Evolutionary conservation across 2,888 invertebrate genomes (phyloP).

Genomic region (Ecdyonurus torrentis): DNA sequence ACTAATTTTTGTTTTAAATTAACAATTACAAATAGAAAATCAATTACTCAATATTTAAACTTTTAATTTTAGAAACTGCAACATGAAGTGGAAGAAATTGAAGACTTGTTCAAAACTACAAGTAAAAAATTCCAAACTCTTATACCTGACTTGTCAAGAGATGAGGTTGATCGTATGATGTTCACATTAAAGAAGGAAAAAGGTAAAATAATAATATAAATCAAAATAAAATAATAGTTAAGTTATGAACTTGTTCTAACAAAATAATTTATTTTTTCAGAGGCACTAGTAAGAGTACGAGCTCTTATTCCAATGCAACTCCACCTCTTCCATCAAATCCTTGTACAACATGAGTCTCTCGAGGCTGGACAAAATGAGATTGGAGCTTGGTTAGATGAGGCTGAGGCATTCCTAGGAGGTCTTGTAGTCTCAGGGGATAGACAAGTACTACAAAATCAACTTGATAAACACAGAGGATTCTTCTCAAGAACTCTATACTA

Average conservation of each 20-base stretch:
- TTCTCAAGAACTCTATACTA: constrained; percentile 81
- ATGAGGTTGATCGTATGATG: constrained; percentile 85
- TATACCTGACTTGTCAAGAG: constrained; percentile 75
- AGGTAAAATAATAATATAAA: constrained; percentile 29
- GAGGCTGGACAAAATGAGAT: constrained; percentile 79
- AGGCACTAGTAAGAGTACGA: constrained; percentile 66
- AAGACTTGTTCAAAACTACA: constrained; percentile 75
- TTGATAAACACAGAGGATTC: constrained; percentile 68
- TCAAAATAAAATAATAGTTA: constrained; percentile 62
- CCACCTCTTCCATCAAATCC: constrained; percentile 62
- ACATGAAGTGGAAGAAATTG: constrained; percentile 68
- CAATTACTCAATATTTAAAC: background rate
- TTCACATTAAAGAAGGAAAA: constrained; percentile 72
- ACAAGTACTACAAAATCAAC: constrained; percentile 53
- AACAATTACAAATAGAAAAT: background rate
- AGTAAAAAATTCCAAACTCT: constrained; percentile 84
- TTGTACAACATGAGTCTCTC: constrained; percentile 78
- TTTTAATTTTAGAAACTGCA: constrained; percentile 42
- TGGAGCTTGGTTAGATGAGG: constrained; percentile 69
- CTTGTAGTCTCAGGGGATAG: constrained; percentile 42
- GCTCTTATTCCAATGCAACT: constrained; percentile 67
- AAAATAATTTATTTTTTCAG: constrained; percentile 23
- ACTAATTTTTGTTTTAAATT: constrained; percentile 11
- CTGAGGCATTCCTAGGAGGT: constrained; percentile 48
- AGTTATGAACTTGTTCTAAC: background rate